phyloP scores from a whole-genome alignment of 2,113 vertebrate genomes.

The Riparia riparia region DNA sequence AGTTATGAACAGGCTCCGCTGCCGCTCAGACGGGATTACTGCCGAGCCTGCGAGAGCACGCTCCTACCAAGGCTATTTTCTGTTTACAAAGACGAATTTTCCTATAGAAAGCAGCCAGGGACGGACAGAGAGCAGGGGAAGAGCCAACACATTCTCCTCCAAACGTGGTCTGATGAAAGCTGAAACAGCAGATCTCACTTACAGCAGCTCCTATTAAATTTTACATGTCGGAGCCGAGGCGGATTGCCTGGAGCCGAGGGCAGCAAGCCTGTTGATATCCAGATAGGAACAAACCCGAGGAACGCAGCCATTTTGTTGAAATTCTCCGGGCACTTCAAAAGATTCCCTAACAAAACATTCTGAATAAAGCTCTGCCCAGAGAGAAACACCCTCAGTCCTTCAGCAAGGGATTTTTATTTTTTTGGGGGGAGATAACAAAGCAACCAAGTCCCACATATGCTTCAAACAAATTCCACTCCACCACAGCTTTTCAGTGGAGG shows the following conservation, averaged over 20 bases:
- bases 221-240: fast-evolving
- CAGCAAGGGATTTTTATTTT: background rate
- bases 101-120: background rate
- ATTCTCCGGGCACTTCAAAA: background rate
- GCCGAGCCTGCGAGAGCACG: fast-evolving
- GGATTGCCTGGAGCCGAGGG: background rate
- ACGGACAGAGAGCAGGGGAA: background rate
- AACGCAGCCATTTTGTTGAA: conserved; percentile 53
- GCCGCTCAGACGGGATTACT: background rate
- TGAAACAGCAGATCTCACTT: background rate
- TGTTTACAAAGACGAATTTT: background rate
- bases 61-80: background rate
- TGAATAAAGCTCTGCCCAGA: background rate
- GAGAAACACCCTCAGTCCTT: background rate
- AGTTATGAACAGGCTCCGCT: background rate
- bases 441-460: background rate
- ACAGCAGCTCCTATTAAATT: background rate
- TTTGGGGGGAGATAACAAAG: background rate
- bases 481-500: background rate
- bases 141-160: background rate
- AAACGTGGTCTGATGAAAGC: background rate
- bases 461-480: background rate
- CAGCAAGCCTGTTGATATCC: background rate
- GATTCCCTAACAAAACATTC: background rate
- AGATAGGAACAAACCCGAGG: background rate